Evolutionary conservation across 2,797 vertebrate species (phyloP).

Genomic region (Bucorvus abyssinicus): DNA sequence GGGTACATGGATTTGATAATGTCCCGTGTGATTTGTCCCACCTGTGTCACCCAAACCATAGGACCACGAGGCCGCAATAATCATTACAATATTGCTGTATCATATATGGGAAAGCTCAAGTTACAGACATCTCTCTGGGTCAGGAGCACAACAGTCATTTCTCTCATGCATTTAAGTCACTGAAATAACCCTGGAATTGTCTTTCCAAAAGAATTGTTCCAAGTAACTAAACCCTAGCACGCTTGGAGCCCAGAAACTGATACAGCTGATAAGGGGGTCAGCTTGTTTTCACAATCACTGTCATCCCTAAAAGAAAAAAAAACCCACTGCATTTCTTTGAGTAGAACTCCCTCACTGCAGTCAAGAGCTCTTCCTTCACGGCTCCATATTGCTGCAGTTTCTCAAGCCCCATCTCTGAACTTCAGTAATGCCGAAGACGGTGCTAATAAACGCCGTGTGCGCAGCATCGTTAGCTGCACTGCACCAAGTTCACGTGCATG

Average conservation of each 20-base stretch:
- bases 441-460: background rate
- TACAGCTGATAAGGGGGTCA: background rate
- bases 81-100: background rate
- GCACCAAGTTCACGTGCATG: background rate
- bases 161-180: background rate
- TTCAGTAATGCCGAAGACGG: background rate
- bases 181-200: background rate
- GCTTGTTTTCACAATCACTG: background rate
- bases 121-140: background rate
- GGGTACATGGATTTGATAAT: background rate
- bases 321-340: background rate
- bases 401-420: background rate
- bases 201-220: background rate
- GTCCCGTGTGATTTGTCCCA: background rate
- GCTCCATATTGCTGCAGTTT: background rate
- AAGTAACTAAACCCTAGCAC: background rate
- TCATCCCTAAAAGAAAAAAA: background rate
- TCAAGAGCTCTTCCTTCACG: background rate
- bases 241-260: background rate
- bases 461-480: background rate
- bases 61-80: background rate
- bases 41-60: background rate
- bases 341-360: background rate
- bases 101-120: background rate
- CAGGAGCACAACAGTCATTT: background rate